Base-by-base conservation (phyloP, 2,113 vertebrate species). In the Mus spicilegus region DNA sequence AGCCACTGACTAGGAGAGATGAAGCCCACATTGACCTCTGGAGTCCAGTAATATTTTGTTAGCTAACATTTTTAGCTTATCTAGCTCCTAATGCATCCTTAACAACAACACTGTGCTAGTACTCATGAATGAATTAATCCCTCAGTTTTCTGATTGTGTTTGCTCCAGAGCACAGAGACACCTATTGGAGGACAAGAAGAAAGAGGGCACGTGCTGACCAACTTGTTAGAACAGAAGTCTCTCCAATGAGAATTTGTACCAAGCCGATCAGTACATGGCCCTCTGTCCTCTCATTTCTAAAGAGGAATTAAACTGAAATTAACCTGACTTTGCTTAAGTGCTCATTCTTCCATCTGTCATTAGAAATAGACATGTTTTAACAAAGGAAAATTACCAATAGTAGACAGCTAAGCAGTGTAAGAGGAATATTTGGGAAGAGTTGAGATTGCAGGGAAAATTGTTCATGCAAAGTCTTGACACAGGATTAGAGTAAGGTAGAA, bases 41-140 rank as follows among this genome's bases (percentile, higher is more conserved):
- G 89, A 94, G 58, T 94, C 87, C 77, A 82, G 81, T 88, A 88
- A 76, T 33, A 88, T 61, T 92, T 92, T 93, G 22, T 91, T 78
- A 93, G 86, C 46, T 84, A 89, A 97, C 75, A 86, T 63, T 91
- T 89, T 89, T 93, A 72, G 87, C 78, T 94, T 96, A 36, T 87
- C 56, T 95, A 89, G 61, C 19, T 87, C 65, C 69, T 87, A 80
- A 91, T 69, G 77, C 0, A 84, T 14, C 54, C 70, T 93, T 92
- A 94, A 95, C 10, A 91, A 4, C 26, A 87, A 91, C 89, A 91
- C 36, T 87, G 12, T 76, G n/a, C 65, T 87, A 85, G 69, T 76
- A 77, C 67, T 94, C 65, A 65, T 42, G 51, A 85, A 49, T 65
- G 73, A 75, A 72, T 85, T 77, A 89, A 96, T n/a, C 20, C 30